Evolutionary conservation across 2,113 vertebrate genomes (phyloP), one percentile per base, ranked within the genome.

Genomic region (Pitta sordida): DNA sequence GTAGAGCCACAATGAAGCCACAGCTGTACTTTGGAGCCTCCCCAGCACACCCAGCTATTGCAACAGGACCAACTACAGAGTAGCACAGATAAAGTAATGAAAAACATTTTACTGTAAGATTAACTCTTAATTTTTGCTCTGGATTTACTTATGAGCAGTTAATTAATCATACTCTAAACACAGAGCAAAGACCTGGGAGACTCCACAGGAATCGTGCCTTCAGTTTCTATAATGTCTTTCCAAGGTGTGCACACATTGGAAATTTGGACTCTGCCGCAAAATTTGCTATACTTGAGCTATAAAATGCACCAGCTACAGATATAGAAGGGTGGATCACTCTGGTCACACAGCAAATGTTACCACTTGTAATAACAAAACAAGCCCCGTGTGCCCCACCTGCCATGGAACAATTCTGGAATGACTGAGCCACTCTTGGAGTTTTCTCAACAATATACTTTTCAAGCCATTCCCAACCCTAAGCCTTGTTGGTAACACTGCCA

Each of bases 351-450:
- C 36, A 76, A 68, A 18, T 30, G 7, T 49, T 74, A 78, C 46
- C 4, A 0, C 69, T n/a, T 1, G 0, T 20, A 55, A 44, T 18
- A 83, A 39, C 0, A 0, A 32, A 82, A 56, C 32, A 44, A 80
- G 26, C 6, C 27, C 41, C 46, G 51, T 6, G 20, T 23, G 23
- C 60, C 59, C 23, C 4, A 0, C n/a, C 52, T 87, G 48, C 58
- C 58, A 37, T 34, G 68, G 58, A 43, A 77, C 63, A 49, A 39
- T 69, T 52, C 55, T 69, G 81, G 77, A 77, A 68, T 36, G 18
- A 64, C 56, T 44, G 41, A 58, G 37, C 76, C 12, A 11, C 51
- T 70, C n/a, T 10, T 22, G 19, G 27, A 24, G 10, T 64, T 89
- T 80, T 76, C 74, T 67, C 48, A 74, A 65, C 26, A 90, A 27